Base-by-base conservation (phyloP, 2,888 invertebrate species). In the Ennomos quercinarius region DNA sequence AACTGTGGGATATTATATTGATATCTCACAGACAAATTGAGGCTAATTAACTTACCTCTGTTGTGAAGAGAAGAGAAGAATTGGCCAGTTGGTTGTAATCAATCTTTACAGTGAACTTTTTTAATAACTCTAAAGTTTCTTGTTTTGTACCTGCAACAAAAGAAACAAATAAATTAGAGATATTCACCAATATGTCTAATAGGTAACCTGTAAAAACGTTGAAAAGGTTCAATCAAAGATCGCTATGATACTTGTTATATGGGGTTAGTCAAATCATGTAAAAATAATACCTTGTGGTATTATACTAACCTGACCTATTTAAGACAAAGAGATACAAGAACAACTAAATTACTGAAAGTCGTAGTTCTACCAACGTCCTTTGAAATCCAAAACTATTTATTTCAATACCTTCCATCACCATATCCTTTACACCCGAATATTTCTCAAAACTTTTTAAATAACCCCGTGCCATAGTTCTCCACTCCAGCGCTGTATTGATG, bases 401-500 rank as follows among this genome's bases (percentile, higher is more conserved):
- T 36, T 9, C 17, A 42, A 40, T 35, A 44, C 13, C 39, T 49
- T 13, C 36, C 10, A n/a, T 3, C 27, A 5, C 1, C 40, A 40
- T 38, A 27, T 1, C 17, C 12, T 38, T 37, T 44, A 27, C 37
- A 45, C 11, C 34, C 9, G 10, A 11, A 50, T 34, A n/a, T 13
- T 41, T 27, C 47, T 39, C 45, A 51, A 46, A 60, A 54, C 43
- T 56, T 61, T 59, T 56, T 46, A 51, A 55, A 55, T 51, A 39
- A 46, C 54, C 38, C 60, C 44, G 27, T 51, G 57, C 55, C 27
- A 27, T 27, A 27, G 27, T 27, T 27, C 50, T 57, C 59, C 57
- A 66, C 66, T 66, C 67, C 61, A 65, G 53, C 51, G 44, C 59
- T 12, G 60, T 53, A 57, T 53, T 44, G 63, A 67, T 65, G 68